Base-by-base conservation (phyloP, 2,797 vertebrate genomes). In the Microchirus variegatus region DNA sequence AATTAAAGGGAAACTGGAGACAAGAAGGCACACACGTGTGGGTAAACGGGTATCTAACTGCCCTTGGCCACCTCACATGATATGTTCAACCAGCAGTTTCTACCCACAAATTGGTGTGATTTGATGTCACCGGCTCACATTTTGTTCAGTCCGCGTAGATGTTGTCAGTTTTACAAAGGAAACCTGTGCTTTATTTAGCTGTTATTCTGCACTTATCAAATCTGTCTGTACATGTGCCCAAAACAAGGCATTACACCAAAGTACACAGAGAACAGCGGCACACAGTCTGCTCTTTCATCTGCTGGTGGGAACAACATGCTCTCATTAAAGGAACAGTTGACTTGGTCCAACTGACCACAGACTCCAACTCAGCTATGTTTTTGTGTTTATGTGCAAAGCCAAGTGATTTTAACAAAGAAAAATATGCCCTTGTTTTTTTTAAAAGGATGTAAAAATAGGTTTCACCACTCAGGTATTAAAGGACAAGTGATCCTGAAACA, bases 321-420 rank as follows among this genome's bases (percentile, higher is more conserved):
- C 31, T 31, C 31, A 31, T 31, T 26, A 86, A 89, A 68, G 53
- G 76, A 80, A 81, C 55, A 82, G 89, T 91, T 92, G 91, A 93
- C 83, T 71, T 88, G 82, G 88, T 74, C 73, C 67, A 75, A 84
- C 73, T 63, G 74, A 82, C 68, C 75, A 53, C 46, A 64, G 48
- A 53, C 75, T 64, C 62, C 53, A 58, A 59, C 56, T 74, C 69
- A 62, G 71, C 64, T 73, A 5, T 8, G 31, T 31, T 3, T 31
- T 3, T 31, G n/a, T 37, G n/a, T 37, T 36, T 22, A n/a, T 45
- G 53, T 14, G 38, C 6, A 59, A 26, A 59, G 9, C 1, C 1
- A 48, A 56, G 58, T 10, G 52, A 18, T 48, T 31, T 31, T 31
- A 31, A 31, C 31, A 6, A 8, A 62, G 11, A 6, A 1, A 62